Evolutionary conservation across 2,888 invertebrate species (phyloP).

Genomic region (Choreutis nemorana): DNA sequence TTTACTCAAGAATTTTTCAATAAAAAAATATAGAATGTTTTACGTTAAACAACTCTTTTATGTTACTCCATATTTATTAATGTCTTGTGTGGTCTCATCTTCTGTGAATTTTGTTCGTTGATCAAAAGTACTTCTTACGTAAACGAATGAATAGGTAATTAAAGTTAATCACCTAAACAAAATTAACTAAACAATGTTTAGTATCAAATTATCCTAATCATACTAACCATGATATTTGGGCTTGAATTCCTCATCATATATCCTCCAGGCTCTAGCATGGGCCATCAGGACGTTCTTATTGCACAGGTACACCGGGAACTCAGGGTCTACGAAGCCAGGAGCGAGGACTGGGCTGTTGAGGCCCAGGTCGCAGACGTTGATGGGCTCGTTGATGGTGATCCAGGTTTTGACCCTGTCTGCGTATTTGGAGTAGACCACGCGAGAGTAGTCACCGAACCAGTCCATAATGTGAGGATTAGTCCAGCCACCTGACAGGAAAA

Average conservation of each 20-base stretch:
- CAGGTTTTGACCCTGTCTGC: conserved; percentile 71
- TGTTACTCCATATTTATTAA: too few relatives aligned
- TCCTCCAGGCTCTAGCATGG: conserved; percentile 70
- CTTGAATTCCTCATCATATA: conserved; percentile 66
- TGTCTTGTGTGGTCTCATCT: too few relatives aligned
- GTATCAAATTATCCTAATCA: not conserved
- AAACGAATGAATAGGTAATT: not conserved
- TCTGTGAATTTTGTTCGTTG: too few relatives aligned
- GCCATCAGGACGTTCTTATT: conserved; percentile 72
- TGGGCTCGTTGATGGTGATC: conserved; percentile 79
- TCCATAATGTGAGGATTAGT: conserved; percentile 67
- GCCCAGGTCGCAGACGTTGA: conserved; percentile 33
- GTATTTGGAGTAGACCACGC: conserved; percentile 58
- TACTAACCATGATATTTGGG: conserved; percentile 45
- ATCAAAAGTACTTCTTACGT: not conserved
- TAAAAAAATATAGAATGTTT: too few relatives aligned
- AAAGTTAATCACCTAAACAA: not conserved
- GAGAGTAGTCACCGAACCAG: conserved; percentile 71
- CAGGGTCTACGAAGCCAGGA: conserved; percentile 27
- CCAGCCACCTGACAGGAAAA: conserved; percentile 67
- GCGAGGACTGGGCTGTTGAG: conserved; percentile 47
- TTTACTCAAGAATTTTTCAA: too few relatives aligned
- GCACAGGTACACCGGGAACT: conserved; percentile 65
- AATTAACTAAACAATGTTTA: too few relatives aligned
- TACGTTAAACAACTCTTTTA: too few relatives aligned